Evolutionary conservation across 92 coral and sea anemone species (phyloP).

Genomic region (Palythoa grandis): DNA sequence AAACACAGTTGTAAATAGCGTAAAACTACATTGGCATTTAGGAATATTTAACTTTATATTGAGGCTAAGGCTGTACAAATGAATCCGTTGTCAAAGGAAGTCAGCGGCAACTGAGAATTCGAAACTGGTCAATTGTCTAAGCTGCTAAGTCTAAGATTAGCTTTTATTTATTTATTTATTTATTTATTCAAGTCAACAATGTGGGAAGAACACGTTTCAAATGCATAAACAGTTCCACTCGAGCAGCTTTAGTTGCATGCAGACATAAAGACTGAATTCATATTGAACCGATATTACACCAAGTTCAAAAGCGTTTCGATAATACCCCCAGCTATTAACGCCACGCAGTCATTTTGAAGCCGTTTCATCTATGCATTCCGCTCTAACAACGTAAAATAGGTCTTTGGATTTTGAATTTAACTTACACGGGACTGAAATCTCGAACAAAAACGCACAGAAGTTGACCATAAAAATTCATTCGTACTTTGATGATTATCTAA

Average conservation of each 20-base stretch:
- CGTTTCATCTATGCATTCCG: background rate
- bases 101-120: too few relatives aligned
- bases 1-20: too few relatives aligned
- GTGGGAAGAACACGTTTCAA: background rate
- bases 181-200: background rate
- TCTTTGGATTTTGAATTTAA: background rate
- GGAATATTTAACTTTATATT: too few relatives aligned
- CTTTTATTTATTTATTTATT: background rate
- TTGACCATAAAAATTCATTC: too few relatives aligned
- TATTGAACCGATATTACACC: conserved; percentile 9
- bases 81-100: too few relatives aligned
- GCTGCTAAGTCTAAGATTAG: background rate
- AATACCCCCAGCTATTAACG: background rate
- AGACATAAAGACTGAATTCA: background rate
- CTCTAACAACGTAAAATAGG: background rate
- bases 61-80: too few relatives aligned
- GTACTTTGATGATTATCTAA: background rate
- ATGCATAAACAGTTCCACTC: conserved; percentile 29
- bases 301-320: background rate
- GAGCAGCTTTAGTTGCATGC: background rate
- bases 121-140: too few relatives aligned
- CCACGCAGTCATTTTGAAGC: background rate
- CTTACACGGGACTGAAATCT: background rate
- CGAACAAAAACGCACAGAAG: background rate
- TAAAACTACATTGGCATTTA: too few relatives aligned